Conservation (phyloP, 2,797 vertebrate species). For the Epinephelus coioides region DNA sequence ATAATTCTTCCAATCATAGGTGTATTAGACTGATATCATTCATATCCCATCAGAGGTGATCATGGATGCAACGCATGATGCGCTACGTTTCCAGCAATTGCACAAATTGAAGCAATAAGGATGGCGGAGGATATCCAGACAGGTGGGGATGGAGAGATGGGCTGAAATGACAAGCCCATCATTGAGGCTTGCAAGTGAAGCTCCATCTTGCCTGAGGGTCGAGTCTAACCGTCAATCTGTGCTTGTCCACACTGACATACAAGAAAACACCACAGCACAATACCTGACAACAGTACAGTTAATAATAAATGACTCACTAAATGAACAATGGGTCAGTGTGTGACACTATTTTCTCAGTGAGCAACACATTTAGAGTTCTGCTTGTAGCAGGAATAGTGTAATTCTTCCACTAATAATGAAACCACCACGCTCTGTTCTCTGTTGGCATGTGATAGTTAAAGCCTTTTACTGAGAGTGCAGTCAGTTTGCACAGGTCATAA, state of each 20-base stretch:
- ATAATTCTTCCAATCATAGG: not conserved
- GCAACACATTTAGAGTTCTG: not conserved
- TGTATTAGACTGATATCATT: constrained; percentile 10
- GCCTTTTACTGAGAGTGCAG: too few species aligned
- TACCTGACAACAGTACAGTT: constrained; percentile 24
- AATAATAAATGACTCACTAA: constrained; percentile 42
- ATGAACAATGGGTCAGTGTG: constrained; percentile 20
- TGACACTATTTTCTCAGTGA: constrained; percentile 1
- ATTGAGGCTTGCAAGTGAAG: constrained; percentile 2
- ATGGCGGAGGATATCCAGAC: constrained; percentile 22
- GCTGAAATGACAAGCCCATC: constrained; percentile 18
- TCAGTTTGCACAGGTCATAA: too few species aligned
- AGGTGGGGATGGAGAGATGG: constrained; percentile 10
- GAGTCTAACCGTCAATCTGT: constrained; percentile 43
- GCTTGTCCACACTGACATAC: constrained; percentile 30
- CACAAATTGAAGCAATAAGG: constrained; percentile 13
- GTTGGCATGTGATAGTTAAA: too few species aligned
- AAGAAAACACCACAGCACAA: constrained; percentile 18
- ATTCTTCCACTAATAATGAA: not conserved
- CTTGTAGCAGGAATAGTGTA: not conserved
- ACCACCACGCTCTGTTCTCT: not conserved
- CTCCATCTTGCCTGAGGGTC: constrained; percentile 33
- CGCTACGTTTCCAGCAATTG: constrained; percentile 3
- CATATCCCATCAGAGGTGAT: not conserved
- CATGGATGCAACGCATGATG: not conserved